phyloP scores from a whole-genome alignment of 2,113 vertebrate genomes.

The Accipiter virgatus region DNA sequence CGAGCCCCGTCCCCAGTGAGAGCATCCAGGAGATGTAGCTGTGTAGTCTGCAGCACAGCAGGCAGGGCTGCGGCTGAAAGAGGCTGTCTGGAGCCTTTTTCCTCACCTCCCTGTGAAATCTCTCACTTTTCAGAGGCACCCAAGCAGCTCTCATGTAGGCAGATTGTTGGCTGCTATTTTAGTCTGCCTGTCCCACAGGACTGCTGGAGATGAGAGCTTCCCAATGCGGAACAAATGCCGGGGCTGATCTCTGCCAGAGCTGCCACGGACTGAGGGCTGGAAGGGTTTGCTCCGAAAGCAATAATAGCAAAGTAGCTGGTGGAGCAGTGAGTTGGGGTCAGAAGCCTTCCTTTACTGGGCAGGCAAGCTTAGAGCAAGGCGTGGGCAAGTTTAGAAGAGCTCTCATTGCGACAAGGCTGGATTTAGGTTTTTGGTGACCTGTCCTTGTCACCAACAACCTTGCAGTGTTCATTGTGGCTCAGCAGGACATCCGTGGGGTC shows the following conservation, averaged over 20 bases:
- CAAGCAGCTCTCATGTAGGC: background rate
- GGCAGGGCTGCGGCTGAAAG: background rate
- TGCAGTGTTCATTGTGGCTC: background rate
- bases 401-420: background rate
- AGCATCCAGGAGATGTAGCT: background rate
- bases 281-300: background rate
- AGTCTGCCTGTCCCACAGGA: background rate
- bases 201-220: background rate
- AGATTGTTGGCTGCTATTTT: conserved; percentile 23
- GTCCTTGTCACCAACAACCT: background rate
- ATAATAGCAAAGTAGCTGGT: background rate
- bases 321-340: accelerated
- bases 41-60: background rate
- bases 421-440: background rate
- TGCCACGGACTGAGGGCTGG: background rate
- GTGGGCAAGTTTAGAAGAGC: background rate
- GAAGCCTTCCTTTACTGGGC: background rate
- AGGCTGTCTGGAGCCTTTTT: conserved; percentile 3
- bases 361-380: background rate
- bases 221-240: accelerated
- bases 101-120: background rate
- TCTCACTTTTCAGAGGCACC: background rate
- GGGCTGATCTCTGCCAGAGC: background rate
- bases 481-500: background rate
- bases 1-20: background rate